Evolutionary conservation across 2,888 invertebrate species (phyloP), one percentile per base, ranked within the genome.

Genomic region (Mesorhabditis spiculigera): DNA sequence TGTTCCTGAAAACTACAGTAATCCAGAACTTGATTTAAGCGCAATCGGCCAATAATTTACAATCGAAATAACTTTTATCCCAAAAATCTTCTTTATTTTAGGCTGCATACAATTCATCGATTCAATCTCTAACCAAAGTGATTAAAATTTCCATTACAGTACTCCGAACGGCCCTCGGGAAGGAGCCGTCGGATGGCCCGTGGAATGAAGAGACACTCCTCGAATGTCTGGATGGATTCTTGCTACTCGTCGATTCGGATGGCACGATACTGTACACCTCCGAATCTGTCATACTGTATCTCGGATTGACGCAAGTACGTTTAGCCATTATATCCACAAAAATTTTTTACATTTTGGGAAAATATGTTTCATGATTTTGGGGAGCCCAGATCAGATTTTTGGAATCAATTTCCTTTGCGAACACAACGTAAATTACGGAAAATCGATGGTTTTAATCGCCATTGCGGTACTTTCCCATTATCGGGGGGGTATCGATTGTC

Each of bases 211-310:
- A 79, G 13, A 77, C 73, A 8, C 69, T 85, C 4, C 71, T 76
- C 44, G 81, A 84, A 63, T 83, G 82, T 69, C 87, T 96, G 77
- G 94, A 95, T 85, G 96, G 96, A 8, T 96, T 96, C 87, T 89
- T 95, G 65, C 85, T 96, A 78, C 92, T 93, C 64, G 88, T 94
- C 13, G 93, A 94, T 0, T 90, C 91, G 74, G 93, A 93, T 79
- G 95, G 95, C 4, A 94, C 94, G 86, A 91, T 97, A 80, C 91
- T 94, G 28, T 96, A 93, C 88, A 90, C 94, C 69, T 94, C 95
- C 43, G 94, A 95, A 84, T 94, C 93, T 85, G 93, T 96, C 72
- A 90, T 91, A 71, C 92, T 93, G 77, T 93, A 93, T 87, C 91
- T 97, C 74, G 96, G 97, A 68, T 91, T 96, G 13, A 90, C 92